Conservation (phyloP, 2,113 vertebrate species). For the Spermophilus dauricus region DNA sequence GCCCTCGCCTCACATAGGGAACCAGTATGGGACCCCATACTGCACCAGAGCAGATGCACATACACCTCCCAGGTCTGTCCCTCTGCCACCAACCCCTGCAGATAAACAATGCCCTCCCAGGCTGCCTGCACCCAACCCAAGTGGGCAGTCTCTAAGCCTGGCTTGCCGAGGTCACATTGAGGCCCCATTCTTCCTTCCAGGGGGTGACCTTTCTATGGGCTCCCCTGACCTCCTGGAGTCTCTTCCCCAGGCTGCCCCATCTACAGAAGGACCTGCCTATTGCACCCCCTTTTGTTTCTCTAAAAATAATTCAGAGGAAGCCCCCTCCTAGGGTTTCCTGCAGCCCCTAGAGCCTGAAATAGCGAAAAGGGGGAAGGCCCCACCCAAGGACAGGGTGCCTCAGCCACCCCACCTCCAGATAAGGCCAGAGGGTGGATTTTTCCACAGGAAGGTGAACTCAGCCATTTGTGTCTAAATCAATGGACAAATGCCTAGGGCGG, state of each 20-base stretch:
- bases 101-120: fast-evolving
- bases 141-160: not conserved
- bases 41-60: not conserved
- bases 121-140: not conserved
- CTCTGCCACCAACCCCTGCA: not conserved
- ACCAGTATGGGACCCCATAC: not conserved
- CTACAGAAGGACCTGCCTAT: not conserved
- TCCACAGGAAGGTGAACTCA: slow-evolving; percentile 82
- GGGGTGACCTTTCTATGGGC: not conserved
- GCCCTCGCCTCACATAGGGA: not conserved
- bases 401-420: slow-evolving; percentile 73
- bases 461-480: slow-evolving; percentile 76
- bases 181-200: not conserved
- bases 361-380: slow-evolving; percentile 61
- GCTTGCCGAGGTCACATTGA: not conserved
- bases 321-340: slow-evolving; percentile 80
- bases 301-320: slow-evolving; percentile 81
- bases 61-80: no score
- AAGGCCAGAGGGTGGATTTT: slow-evolving; percentile 71
- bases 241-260: not conserved
- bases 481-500: not conserved
- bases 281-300: slow-evolving; percentile 65
- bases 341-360: slow-evolving; percentile 75
- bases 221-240: not conserved
- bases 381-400: slow-evolving; percentile 72